Conservation (phyloP, 2,888 invertebrate genomes). For the Liposcelis brunnea region DNA sequence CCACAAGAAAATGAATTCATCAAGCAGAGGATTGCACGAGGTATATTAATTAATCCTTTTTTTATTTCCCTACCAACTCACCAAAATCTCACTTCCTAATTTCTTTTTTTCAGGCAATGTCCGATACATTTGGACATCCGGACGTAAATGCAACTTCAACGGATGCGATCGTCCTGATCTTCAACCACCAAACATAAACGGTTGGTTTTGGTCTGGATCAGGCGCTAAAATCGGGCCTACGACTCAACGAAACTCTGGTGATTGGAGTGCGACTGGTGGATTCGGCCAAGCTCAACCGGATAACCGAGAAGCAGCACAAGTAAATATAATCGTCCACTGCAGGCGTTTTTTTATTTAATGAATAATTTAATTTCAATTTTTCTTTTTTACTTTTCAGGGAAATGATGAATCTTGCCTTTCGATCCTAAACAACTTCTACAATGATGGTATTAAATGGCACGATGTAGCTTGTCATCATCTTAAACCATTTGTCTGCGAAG, state of each 20-base stretch:
- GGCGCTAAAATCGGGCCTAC: constrained; percentile 83
- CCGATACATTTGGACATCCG: constrained; percentile 76
- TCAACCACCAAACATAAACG: constrained; percentile 69
- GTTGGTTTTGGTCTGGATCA: constrained; percentile 90
- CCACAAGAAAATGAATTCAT: constrained; percentile 83
- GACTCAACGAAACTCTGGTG: constrained; percentile 72
- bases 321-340: constrained; percentile 22
- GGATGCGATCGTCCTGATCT: constrained; percentile 70
- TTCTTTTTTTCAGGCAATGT: constrained; percentile 29
- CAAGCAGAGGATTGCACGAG: constrained; percentile 68
- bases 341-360: constrained; percentile 11
- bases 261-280: constrained; percentile 79
- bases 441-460: constrained; percentile 74
- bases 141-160: constrained; percentile 81
- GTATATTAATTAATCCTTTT: constrained; percentile 27
- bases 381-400: constrained; percentile 36
- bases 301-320: constrained; percentile 78
- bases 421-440: constrained; percentile 82
- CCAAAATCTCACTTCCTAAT: too few species aligned
- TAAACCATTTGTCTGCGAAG: constrained; percentile 79
- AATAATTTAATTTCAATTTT: constrained; percentile 4
- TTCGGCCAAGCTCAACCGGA: constrained; percentile 78
- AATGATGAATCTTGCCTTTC: constrained; percentile 82
- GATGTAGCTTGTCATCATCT: constrained; percentile 75
- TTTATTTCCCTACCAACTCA: too few species aligned